Conservation (phyloP, 2,797 vertebrate species). For the Centroberyx gerrardi region DNA sequence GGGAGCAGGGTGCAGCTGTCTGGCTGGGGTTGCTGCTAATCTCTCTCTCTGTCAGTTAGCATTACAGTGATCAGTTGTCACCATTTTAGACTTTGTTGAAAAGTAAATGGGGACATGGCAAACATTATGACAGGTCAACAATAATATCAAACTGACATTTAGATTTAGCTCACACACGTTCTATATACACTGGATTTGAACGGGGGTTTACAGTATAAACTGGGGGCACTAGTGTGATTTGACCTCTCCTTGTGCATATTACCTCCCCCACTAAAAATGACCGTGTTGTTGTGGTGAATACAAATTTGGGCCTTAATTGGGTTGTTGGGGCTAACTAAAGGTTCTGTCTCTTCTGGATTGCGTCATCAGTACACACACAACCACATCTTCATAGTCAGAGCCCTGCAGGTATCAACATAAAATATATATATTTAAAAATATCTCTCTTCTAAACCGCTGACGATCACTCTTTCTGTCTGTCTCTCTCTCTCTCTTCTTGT, state of each 20-base stretch:
- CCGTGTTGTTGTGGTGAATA: too few relatives aligned
- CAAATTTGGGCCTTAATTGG: slow-evolving; percentile 21
- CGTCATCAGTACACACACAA: not conserved
- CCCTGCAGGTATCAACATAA: not conserved
- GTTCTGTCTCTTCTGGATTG: not conserved
- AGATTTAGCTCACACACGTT: too few relatives aligned
- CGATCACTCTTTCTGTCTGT: not conserved
- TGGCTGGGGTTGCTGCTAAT: slow-evolving; percentile 46
- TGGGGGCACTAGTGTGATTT: slow-evolving; percentile 37
- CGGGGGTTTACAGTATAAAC: not conserved
- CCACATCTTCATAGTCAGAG: not conserved
- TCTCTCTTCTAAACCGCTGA: not conserved
- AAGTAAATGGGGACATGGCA: slow-evolving; percentile 24
- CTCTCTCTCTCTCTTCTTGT: not conserved
- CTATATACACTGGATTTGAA: too few relatives aligned
- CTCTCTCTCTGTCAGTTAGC: slow-evolving; percentile 55
- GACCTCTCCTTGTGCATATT: slow-evolving; percentile 11
- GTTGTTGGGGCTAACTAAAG: not conserved
- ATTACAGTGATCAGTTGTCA: slow-evolving; percentile 53
- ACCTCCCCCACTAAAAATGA: slow-evolving; percentile 17
- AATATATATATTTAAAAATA: not conserved
- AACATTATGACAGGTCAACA: slow-evolving; percentile 37
- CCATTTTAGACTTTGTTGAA: slow-evolving; percentile 45
- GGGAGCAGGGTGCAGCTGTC: not conserved
- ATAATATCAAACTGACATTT: too few relatives aligned